phyloP scores from a whole-genome alignment of 2,888 invertebrate genomes.

The Leptinotarsa peninsularis region DNA sequence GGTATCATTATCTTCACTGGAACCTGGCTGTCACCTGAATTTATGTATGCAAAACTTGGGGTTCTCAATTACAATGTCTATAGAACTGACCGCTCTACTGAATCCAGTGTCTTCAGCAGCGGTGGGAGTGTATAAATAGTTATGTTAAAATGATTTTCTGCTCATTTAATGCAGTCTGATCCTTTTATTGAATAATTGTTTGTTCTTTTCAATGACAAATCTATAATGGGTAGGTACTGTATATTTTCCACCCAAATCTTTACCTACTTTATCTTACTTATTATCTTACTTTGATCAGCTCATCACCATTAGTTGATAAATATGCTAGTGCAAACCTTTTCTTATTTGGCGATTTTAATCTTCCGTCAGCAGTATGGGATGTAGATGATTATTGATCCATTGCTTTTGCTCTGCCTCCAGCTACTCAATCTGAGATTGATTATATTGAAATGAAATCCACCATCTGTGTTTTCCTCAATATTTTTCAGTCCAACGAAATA shows the following conservation, averaged over 20 bases:
- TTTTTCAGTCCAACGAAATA: constrained; percentile 20
- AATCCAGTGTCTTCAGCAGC: constrained; percentile 18
- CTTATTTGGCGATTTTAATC: constrained; percentile 16
- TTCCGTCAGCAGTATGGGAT: constrained; percentile 27
- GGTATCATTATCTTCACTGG: constrained; percentile 13
- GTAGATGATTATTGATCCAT: constrained; percentile 26
- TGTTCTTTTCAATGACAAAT: constrained; percentile 23
- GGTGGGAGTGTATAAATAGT: constrained; percentile 12
- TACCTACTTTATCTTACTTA: constrained; percentile 19
- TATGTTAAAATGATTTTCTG: constrained; percentile 18
- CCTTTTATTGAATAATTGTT: constrained; percentile 18
- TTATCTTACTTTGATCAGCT: constrained; percentile 22
- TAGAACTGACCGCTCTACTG: constrained; percentile 8
- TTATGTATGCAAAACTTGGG: not conserved
- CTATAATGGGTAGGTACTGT: constrained; percentile 24
- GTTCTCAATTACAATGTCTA: constrained; percentile 21
- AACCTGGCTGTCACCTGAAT: constrained; percentile 10
- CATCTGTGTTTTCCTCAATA: constrained; percentile 18
- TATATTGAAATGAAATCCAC: constrained; percentile 25
- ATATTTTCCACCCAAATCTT: constrained; percentile 23
- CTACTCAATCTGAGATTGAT: constrained; percentile 15
- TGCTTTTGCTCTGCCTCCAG: constrained; percentile 24
- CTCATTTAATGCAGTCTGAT: constrained; percentile 24
- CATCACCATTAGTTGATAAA: not conserved
- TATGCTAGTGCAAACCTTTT: constrained; percentile 16